Evolutionary conservation across 2,888 invertebrate species (phyloP), one percentile per base, ranked within the genome.

Genomic region (Ctena decussata): DNA sequence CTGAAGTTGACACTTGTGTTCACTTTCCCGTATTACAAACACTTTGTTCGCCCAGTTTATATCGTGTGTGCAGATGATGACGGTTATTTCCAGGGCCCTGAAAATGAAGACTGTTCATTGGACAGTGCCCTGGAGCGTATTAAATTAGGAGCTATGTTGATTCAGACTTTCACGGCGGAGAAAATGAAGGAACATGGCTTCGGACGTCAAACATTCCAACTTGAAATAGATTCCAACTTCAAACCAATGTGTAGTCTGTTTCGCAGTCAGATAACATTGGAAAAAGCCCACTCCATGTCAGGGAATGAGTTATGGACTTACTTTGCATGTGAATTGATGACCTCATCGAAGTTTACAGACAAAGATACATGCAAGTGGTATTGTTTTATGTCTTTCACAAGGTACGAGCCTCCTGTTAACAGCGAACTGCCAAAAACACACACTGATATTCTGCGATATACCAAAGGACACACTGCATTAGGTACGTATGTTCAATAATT

Each of bases 121-220:
- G 97, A 97, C 94, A 97, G 97, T 95, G 98, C 98, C 27, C 97
- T 97, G 91, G 96, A 97, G 46, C 97, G 98, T 93, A 98, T 99
- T 92, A 96, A 97, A 78, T 96, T 98, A 8, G 94, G 98, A 71
- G 97, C 98, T 18, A 97, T 98, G 93, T 96, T 99, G 75, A 97
- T 99, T 85, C 99, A 99, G 96, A 97, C 97, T 83, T 96, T 99
- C 90, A 97, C 98, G 86, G 98, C 98, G 0, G 98, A 99, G 96
- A 98, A 98, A 95, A 96, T 99, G 35, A 97, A 97, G 89, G 98
- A 98, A 95, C 97, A 97, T 90, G 97, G 97, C 18, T 97, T 97
- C 78, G 97, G 97, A 0, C 96, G 98, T 86, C 97, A 97, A 96
- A 98, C 98, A 0, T 99, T 99, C 96, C 97, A 97, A 91, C 95